Evolutionary conservation across 2,797 vertebrate species (phyloP), one percentile per base, ranked within the genome.

Genomic region (Tadarida brasiliensis): DNA sequence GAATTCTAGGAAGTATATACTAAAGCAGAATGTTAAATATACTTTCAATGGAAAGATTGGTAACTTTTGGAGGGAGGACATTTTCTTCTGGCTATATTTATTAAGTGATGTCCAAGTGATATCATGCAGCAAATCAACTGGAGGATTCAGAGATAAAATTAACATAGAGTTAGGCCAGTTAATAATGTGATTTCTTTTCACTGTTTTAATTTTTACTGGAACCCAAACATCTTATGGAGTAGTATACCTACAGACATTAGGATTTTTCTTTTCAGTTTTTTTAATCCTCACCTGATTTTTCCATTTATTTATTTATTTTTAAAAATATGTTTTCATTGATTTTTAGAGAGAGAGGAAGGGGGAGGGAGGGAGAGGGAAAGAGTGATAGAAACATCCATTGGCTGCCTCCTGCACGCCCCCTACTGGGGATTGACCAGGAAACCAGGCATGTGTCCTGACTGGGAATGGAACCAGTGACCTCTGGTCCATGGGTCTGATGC

Each of bases 111-210:
- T 87, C 11, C 35, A 84, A 80, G 70, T 65, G 51, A 57, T 76
- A 61, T 28, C 2, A 16, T 59, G 6, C n/a, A 76, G 54, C 39
- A 95, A 86, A 86, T 71, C 17, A 77, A 59, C 11, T 28, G 8
- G 7, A 39, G 17, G 8, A 51, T 33, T 56, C 39, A 54, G 20
- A 67, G 83, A 91, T 82, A 19, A 71, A 91, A 91, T 20, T 63
- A 88, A 89, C 4, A 71, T 7, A 94, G 56, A 94, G 33, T 22
- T 65, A 74, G 12, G 11, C 35, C 73, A n/a, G 35, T 74, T 87
- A 78, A 86, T 78, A 78, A 89, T 86, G 11, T 73, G 39, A 47
- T 73, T 92, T 92, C 39, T 86, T 91, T 93, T 67, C 17, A 85
- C 80, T 39, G 11, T 88, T 86, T 86, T 76, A 85, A 33, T 54